Percentiles rank a stretch among this genome's conserved stretches.
Evolutionary conservation across 2,888 invertebrate genomes (phyloP).

Genomic region (Lithophane leautieri): DNA sequence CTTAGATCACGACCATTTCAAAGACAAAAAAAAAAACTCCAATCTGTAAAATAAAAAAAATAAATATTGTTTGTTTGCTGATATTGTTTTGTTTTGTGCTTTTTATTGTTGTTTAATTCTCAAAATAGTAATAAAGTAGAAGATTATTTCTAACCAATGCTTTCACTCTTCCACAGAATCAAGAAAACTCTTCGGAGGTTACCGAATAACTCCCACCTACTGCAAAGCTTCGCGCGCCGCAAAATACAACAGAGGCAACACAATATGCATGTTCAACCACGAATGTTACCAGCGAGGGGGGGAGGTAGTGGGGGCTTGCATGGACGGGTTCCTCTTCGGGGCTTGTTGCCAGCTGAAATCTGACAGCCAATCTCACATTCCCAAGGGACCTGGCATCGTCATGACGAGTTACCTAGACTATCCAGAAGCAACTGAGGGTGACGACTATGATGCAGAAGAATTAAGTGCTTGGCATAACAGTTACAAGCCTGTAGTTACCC

Average conservation of each 20-base stretch:
- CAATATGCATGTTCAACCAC: conserved; percentile 98
- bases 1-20: too few species aligned
- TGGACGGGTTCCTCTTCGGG: conserved; percentile 98
- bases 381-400: conserved; percentile 87
- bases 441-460: conserved; percentile 84
- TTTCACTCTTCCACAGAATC: conserved; percentile 78
- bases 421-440: conserved; percentile 82
- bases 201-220: conserved; percentile 95
- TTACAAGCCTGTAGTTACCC: conserved; percentile 86
- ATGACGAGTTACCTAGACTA: conserved; percentile 88
- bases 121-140: too few species aligned
- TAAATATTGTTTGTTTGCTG: too few species aligned
- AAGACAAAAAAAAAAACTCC: too few species aligned
- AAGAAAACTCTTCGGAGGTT: conserved; percentile 95
- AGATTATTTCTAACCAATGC: background rate
- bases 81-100: too few species aligned
- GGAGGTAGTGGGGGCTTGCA: conserved; percentile 96
- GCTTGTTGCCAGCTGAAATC: conserved; percentile 95
- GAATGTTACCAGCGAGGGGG: conserved; percentile 95
- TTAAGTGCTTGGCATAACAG: conserved; percentile 86
- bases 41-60: too few species aligned
- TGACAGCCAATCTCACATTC: conserved; percentile 86
- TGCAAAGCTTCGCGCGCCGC: conserved; percentile 93
- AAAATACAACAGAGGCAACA: conserved; percentile 92
- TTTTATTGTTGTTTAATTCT: too few species aligned